Evolutionary conservation across 2,113 vertebrate genomes (phyloP), one percentile per base, ranked within the genome.

Genomic region (Martes martes): DNA sequence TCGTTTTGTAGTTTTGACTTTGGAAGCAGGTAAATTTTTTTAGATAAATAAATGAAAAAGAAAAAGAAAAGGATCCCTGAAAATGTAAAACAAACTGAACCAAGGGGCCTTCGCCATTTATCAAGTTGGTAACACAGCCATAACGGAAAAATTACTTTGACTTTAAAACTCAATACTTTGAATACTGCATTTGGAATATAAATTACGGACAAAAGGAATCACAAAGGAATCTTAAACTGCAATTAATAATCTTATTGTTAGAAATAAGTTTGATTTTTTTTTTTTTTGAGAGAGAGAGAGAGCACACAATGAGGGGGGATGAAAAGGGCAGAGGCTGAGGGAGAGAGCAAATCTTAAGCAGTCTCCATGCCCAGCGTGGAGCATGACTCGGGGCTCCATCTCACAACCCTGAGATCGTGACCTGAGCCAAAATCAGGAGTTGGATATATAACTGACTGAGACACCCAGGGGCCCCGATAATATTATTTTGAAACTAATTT

Each of bases 21-120:
- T 28, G 61, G 15, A 91, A 78, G 80, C 47, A 76, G 55, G 59
- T 67, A 76, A 79, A 78, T 78, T 26, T 91, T 91, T 85, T 91
- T 67, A 91, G 50, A 57, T 78, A 91, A 91, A 69, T 79, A 79
- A 78, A 47, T 33, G 9, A 55, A 83, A 90, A 90, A 59, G 26
- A 4, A 78, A n/a, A 90, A 73, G 36, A 76, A 90, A 90, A 0
- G 11, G 45, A 47, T 85, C 31, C 31, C 31, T 85, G 57, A 95
- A 90, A 69, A 69, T 84, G 23, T 33, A 69, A 79, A 79, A 69
- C 36, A 45, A 91, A 55, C 36, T 57, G 11, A 85, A 84, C 59
- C 36, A 84, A 78, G 91, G 31, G 50, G 14, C 52, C 79, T 47
- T 95, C 28, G 39, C 9, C 85, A 13, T 50, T n/a, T 89, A 52